These are phyloP conservation scores for Odontamblyopus lacepedii DNA, from an alignment of 2,797 vertebrate genomes.

Conservation along the genomic window DNA sequence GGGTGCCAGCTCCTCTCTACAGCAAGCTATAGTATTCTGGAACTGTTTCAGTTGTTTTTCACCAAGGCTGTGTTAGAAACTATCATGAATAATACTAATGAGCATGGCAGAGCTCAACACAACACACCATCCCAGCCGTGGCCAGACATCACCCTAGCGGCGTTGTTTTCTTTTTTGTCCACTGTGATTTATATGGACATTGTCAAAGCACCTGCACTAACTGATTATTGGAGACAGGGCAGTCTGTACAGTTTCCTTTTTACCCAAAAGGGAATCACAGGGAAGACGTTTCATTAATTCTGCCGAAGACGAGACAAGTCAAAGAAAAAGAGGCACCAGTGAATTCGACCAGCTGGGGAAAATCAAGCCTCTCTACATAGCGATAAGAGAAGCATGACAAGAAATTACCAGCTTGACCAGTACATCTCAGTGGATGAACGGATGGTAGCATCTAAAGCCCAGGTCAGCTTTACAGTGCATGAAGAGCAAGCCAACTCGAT, in stretches of 20 bases:
- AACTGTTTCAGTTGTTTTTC: conserved; percentile 14
- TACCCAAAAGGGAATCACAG: background rate
- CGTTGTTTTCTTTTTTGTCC: conserved; percentile 10
- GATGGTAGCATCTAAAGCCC: no score
- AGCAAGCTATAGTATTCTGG: background rate
- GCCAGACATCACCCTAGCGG: background rate
- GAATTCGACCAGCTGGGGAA: conserved; percentile 17
- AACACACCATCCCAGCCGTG: background rate
- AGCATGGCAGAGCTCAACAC: background rate
- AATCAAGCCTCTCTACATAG: conserved; percentile 34
- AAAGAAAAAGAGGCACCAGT: conserved; percentile 7
- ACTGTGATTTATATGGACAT: conserved; percentile 15
- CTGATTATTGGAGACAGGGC: background rate
- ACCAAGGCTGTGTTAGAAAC: conserved; percentile 4
- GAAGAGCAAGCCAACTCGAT: conserved; percentile 34
- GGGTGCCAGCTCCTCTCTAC: background rate
- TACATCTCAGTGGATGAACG: no score
- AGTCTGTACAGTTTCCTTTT: conserved; percentile 1
- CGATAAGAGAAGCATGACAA: conserved; percentile 12
- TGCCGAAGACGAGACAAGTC: background rate
- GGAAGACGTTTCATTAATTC: conserved; percentile 2
- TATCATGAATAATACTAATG: conserved; percentile 25
- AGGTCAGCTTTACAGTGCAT: conserved; percentile 20
- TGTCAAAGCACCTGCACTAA: background rate
- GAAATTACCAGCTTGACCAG: no score